Evolutionary conservation across 2,888 invertebrate species (phyloP), one percentile per base, ranked within the genome.

Genomic region (Coelopa pilipes): DNA sequence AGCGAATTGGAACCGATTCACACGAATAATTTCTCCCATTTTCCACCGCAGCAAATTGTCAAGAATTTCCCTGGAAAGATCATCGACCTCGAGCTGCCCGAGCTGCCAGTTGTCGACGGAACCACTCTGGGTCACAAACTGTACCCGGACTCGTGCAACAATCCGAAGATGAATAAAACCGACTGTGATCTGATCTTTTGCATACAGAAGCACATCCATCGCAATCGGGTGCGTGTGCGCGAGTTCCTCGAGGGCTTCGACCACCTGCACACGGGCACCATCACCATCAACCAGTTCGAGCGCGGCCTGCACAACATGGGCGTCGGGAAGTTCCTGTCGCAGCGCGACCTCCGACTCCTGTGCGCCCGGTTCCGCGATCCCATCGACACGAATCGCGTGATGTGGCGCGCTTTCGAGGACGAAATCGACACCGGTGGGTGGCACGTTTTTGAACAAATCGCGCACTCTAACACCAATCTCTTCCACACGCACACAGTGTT

Each of bases 161-260:
- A 79, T 70, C 79, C 81, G 0, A 79, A 82, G 15, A 77, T 78
- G 63, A 79, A 80, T 70, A 82, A 81, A 17, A 80, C 78, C 2
- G 79, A 81, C 17, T 85, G 85, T 68, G 84, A 87, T 55, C 71
- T 85, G 1, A 77, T 86, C 15, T 82, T 81, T 57, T 86, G 85
- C 71, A 90, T 94, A 63, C 94, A 94, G 82, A 89, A 91, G 79
- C 92, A 91, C 79, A 90, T 94, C 9, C 83, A 90, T 77, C 90
- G 92, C 83, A 89, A 92, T 80, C 88, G 92, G 66, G 87, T 94
- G 69, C 89, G 93, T 63, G 90, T 92, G 47, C 89, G 89, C 0
- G 92, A 93, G 81, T 94, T 93, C 82, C 92, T 94, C 75, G 90
- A 91, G 87, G 93, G 91, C 81, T 94, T 90, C 82, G 94, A 95